A percentile compares a stretch with the other conserved stretches of the same genome.
These are phyloP conservation scores for Pteropus alecto DNA, from an alignment of 2,113 vertebrate genomes.

Conservation along the genomic window DNA sequence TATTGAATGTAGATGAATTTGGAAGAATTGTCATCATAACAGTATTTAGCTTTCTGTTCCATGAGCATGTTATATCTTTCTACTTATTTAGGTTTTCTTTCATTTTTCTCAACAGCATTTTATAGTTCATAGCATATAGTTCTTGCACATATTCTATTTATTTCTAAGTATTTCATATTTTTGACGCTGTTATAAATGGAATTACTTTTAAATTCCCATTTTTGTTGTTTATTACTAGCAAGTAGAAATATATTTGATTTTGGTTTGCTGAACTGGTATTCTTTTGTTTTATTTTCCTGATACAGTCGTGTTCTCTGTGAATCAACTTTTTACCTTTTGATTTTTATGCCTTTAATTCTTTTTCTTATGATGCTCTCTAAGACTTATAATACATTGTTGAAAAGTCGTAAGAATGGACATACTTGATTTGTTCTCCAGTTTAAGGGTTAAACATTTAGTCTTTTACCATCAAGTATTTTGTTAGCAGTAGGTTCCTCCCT, in stretches of 20 bases:
- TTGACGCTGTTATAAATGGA: neutral
- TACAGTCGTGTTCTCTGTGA: neutral
- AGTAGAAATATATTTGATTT: conserved; percentile 8
- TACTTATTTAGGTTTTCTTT: neutral
- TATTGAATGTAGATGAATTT: neutral
- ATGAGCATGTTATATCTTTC: neutral
- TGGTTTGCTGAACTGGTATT: neutral
- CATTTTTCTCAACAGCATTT: neutral
- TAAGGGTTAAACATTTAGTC: neutral
- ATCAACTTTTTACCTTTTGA: neutral
- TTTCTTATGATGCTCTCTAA: neutral
- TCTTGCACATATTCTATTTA: neutral
- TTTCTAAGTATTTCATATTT: neutral
- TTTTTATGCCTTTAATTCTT: conserved; percentile 12
- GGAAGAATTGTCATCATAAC: neutral
- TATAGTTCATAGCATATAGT: neutral
- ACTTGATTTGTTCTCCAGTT: neutral
- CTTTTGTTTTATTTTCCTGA: conserved; percentile 33
- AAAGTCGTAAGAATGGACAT: neutral
- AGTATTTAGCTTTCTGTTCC: neutral
- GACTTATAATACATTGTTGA: neutral
- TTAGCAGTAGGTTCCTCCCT: neutral
- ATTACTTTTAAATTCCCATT: neutral
- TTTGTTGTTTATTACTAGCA: neutral
- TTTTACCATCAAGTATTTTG: neutral